Percentiles rank a stretch among this genome's conserved stretches.
phyloP scores from a whole-genome alignment of 2,797 vertebrate species.

The Paramormyrops hopkinsi region DNA sequence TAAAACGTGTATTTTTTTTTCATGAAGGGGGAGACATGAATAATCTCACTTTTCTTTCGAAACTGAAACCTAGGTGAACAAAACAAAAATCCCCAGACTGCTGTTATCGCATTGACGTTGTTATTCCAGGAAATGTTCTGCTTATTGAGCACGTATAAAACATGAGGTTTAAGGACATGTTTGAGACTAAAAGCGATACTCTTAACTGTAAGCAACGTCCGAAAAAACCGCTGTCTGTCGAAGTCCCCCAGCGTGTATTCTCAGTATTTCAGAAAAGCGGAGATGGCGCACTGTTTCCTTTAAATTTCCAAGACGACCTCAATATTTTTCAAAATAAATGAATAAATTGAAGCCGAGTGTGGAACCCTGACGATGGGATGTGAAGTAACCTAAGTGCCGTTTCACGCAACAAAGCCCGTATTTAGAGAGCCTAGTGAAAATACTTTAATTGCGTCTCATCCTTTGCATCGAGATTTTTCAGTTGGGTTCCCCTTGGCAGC shows the following conservation, averaged over 20 bases:
- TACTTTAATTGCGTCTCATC: not conserved
- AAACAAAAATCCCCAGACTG: slow-evolving; percentile 61
- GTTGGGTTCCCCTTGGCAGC: not conserved
- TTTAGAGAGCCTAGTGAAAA: not conserved
- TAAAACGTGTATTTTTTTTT: slow-evolving; percentile 28
- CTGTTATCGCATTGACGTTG: slow-evolving; percentile 39
- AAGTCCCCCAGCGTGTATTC: slow-evolving; percentile 44
- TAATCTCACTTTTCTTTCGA: slow-evolving; percentile 57
- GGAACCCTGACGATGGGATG: not conserved
- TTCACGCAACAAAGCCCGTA: not conserved
- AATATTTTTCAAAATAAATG: not conserved
- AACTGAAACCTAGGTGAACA: slow-evolving; percentile 64
- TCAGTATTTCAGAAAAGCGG: slow-evolving; percentile 8
- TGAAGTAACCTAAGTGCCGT: not conserved
- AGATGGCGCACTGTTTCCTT: not conserved
- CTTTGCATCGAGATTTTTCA: not conserved
- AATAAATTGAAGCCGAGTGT: not conserved
- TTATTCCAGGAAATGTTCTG: slow-evolving; percentile 66
- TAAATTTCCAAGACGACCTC: slow-evolving; percentile 10
- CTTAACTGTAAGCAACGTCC: slow-evolving; percentile 23
- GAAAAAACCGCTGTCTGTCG: slow-evolving; percentile 25
- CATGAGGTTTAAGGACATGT: slow-evolving; percentile 28
- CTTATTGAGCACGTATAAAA: slow-evolving; percentile 37
- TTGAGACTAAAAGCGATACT: slow-evolving; percentile 34
- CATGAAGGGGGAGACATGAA: slow-evolving; percentile 37